Percentiles rank a stretch among this genome's conserved stretches.
These are phyloP conservation scores for Sphyrna mokarran DNA, from an alignment of 2,113 vertebrate genomes.

Conservation along the genomic window DNA sequence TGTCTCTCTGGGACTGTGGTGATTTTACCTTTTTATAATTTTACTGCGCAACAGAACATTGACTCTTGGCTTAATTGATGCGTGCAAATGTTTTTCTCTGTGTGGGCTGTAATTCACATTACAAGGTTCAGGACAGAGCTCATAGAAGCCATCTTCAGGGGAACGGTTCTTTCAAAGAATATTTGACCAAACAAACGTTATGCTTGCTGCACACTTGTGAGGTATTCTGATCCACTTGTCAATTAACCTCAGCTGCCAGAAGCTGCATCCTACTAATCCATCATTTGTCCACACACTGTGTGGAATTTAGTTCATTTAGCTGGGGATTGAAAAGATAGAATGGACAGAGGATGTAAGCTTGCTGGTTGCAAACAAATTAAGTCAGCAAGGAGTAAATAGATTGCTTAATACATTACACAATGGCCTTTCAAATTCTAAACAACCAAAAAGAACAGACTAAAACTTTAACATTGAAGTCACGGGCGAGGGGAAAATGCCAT, in stretches of 20 bases:
- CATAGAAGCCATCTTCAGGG: background rate
- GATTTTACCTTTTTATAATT: background rate
- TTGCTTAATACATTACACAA: background rate
- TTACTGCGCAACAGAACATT: background rate
- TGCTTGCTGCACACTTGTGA: constrained; percentile 14
- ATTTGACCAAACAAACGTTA: constrained; percentile 32
- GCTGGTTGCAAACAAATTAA: constrained; percentile 34
- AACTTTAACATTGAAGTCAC: background rate
- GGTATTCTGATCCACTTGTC: constrained; percentile 28
- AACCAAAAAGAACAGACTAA: no score
- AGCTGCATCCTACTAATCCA: constrained; percentile 28
- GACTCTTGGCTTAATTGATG: background rate
- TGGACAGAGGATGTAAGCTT: background rate
- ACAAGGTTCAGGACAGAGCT: background rate
- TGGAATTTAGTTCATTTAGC: constrained; percentile 22
- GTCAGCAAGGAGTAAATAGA: constrained; percentile 23
- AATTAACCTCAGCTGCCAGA: background rate
- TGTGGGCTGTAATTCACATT: background rate
- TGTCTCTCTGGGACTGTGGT: no score
- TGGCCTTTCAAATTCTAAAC: background rate
- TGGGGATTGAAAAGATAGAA: background rate
- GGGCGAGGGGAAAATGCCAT: background rate
- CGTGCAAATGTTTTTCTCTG: background rate
- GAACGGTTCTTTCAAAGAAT: constrained; percentile 10
- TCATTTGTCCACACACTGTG: constrained; percentile 19